Evolutionary conservation across 2,888 invertebrate species (phyloP), one percentile per base, ranked within the genome.

Genomic region (Eilema depressum): DNA sequence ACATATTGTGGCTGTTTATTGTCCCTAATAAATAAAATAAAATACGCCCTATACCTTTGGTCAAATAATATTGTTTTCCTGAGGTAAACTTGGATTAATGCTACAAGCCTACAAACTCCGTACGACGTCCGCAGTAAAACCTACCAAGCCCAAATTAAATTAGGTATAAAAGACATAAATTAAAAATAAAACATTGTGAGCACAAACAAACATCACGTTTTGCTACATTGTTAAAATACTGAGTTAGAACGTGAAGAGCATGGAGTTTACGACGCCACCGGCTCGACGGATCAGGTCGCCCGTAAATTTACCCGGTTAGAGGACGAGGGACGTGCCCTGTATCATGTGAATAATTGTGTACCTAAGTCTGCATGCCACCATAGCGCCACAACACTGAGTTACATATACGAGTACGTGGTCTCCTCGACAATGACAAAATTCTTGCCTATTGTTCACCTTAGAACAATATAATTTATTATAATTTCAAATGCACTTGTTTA

Each of bases 231-330:
- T 78, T 79, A 77, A 80, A 82, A 82, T 80, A 78, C 83, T 75
- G 76, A 74, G 77, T 77, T 75, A 71, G 74, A 76, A 77, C 79
- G 79, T 80, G 75, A 75, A 80, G 76, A 75, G 73, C 68, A 78
- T 76, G 56, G 75, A 78, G 82, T 88, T 88, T 87, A 89, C 86
- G 89, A 85, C 75, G 78, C 73, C 66, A 72, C 76, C 76, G 81
- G 75, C 74, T 77, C 82, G 79, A 80, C 85, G 81, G 83, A 83
- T 78, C 76, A 83, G 79, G 73, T 76, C 75, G 75, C 71, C 85
- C 84, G 82, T 89, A 89, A 87, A 87, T 89, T 83, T 80, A 75
- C 71, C 77, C 77, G 78, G 79, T 75, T 79, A 75, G 76, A 75
- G 76, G 77, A 75, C 81, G 71, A 75, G 74, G 74, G 75, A 84